phyloP scores from a whole-genome alignment of 2,113 vertebrate species.

The Bubo scandiacus region DNA sequence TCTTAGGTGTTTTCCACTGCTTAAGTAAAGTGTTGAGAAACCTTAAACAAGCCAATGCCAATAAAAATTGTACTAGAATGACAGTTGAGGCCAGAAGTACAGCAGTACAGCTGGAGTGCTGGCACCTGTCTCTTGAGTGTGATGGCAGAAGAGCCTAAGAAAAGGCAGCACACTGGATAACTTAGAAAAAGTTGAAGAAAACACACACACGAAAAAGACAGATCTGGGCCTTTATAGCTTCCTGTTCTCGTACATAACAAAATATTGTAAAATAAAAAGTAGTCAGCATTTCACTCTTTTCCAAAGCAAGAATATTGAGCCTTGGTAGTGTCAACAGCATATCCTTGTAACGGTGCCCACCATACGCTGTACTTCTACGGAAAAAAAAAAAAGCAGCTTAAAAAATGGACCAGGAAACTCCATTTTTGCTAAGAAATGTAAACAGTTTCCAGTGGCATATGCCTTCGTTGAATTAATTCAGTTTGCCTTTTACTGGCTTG shows the following conservation, averaged over 20 bases:
- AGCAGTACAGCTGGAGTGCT: neutral
- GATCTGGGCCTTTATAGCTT: neutral
- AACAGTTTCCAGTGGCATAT: slow-evolving; percentile 83
- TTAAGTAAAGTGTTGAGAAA: neutral
- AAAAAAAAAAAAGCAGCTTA: neutral
- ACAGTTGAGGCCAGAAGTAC: neutral
- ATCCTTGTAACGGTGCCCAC: slow-evolving; percentile 17
- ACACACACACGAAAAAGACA: neutral
- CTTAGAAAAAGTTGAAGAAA: neutral
- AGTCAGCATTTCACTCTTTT: neutral
- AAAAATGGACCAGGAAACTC: slow-evolving; percentile 60
- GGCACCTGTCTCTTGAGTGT: neutral
- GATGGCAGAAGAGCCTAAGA: neutral
- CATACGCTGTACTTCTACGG: neutral
- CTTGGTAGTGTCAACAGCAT: neutral
- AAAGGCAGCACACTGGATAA: neutral
- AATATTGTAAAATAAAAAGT: neutral
- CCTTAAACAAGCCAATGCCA: neutral
- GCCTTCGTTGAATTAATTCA: slow-evolving; percentile 81
- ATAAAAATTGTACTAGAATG: neutral
- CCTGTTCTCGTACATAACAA: neutral
- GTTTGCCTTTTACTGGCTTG: slow-evolving; percentile 84
- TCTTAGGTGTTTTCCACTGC: neutral
- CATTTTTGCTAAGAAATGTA: slow-evolving; percentile 66
- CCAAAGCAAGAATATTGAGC: neutral